Base-by-base conservation (phyloP, 92 coral and sea anemone species). In the Micromussa lordhowensis region DNA sequence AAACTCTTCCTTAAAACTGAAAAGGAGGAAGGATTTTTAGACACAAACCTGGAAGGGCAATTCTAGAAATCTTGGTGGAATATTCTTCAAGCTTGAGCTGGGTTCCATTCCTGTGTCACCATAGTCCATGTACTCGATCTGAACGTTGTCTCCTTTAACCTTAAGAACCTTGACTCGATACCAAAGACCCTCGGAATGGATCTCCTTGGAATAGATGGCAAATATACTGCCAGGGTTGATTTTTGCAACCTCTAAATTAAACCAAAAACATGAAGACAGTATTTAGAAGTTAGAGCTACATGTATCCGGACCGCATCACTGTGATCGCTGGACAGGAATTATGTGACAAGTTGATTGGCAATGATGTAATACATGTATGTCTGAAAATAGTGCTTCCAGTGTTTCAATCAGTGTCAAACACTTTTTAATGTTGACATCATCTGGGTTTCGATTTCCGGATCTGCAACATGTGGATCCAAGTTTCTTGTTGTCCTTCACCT, bases 101-200 rank as follows among this genome's bases (percentile, higher is more conserved):
- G 93, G 91, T 19, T 95, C 95, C 49, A 80, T 73, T 21, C 91
- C 84, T 49, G 84, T 89, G 55, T 98, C 99, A 21, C 98, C 96
- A 80, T 98, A 95, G 83, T 98, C 99, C 64, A 98, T 93, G 86
- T 96, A 98, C 79, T 96, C 96, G 1, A 98, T 92, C 82, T 90
- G 86, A 0, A 90, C 94, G 29, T 93, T 68, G 51, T 54, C 93
- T 17, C 92, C 98, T 5, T 75, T 91, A 11, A 92, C 74, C 22
- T 91, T 88, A 8, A 91, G 72, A 17, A 93, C 98, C 79, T 94
- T 94, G 0, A 98, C 98, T 24, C 99, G 91, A 87, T 96, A 98
- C 96, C 97, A 98, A 84, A 89, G 92, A 30, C 92, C 96, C 11
- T 95, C 95, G 1, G 96, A 77, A 77, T 95, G 98, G 30, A 98